Conservation (phyloP, 1,140 invertebrate species). For the Tetramorium parvispinum region DNA sequence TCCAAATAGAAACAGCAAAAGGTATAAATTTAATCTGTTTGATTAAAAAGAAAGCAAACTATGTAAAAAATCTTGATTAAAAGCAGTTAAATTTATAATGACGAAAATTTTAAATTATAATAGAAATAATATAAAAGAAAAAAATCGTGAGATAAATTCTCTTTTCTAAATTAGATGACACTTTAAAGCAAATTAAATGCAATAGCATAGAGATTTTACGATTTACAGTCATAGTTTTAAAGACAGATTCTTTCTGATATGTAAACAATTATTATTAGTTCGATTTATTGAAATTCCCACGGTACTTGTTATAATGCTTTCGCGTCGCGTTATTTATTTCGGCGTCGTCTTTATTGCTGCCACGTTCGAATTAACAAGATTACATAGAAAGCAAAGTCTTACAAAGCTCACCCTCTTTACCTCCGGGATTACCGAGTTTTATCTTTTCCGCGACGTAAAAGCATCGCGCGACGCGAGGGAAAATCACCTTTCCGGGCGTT, state of each 20-base stretch:
- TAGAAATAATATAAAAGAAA: not conserved
- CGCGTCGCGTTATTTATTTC: conserved; percentile 36
- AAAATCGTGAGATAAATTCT: not conserved
- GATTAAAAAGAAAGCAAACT: not conserved
- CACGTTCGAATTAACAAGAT: conserved; percentile 39
- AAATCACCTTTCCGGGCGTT: conserved; percentile 47
- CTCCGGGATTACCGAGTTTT: conserved; percentile 47
- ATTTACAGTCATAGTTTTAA: not conserved
- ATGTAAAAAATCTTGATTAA: not conserved
- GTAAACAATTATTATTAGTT: not conserved
- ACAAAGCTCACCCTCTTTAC: conserved; percentile 34
- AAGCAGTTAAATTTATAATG: not conserved
- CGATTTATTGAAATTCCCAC: not conserved
- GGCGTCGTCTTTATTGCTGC: conserved; percentile 24
- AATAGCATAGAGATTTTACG: not conserved
- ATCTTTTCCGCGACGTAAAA: conserved; percentile 48
- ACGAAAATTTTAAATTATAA: not conserved
- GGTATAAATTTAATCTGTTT: not conserved
- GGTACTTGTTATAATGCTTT: not conserved
- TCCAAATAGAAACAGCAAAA: not conserved
- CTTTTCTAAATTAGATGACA: not conserved
- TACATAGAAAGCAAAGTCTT: conserved; percentile 55
- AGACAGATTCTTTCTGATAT: not conserved
- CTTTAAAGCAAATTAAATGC: not conserved
- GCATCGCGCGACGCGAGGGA: conserved; percentile 42